phyloP scores from a whole-genome alignment of 2,888 invertebrate genomes.

The Tiliacea aurago region DNA sequence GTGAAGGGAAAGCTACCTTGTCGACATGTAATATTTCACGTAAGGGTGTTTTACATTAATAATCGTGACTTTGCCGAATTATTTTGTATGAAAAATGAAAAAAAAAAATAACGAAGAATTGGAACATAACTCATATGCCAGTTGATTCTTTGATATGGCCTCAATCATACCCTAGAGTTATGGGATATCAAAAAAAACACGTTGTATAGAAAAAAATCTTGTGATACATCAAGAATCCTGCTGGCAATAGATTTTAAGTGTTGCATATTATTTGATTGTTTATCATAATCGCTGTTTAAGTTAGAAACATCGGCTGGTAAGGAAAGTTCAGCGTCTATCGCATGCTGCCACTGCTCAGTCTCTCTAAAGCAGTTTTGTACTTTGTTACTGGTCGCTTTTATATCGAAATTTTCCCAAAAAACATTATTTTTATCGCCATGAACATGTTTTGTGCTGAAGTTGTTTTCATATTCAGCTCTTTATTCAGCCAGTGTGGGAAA shows the following conservation, averaged over 20 bases:
- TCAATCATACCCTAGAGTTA: too few relatives aligned
- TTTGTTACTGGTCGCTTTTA: conserved; percentile 54
- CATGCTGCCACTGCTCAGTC: conserved; percentile 76
- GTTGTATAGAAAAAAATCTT: conserved; percentile 9
- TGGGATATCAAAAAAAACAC: too few relatives aligned
- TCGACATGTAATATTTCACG: too few relatives aligned
- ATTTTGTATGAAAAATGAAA: too few relatives aligned
- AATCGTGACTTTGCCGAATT: too few relatives aligned
- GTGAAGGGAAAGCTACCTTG: too few relatives aligned
- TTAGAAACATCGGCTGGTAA: conserved; percentile 44
- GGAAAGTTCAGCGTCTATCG: conserved; percentile 60
- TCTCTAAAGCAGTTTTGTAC: conserved; percentile 68
- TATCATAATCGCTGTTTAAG: conserved; percentile 46
- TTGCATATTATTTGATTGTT: conserved; percentile 54
- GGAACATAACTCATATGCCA: too few relatives aligned
- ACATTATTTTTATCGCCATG: neutral
- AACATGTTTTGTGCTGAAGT: neutral
- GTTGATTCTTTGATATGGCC: too few relatives aligned
- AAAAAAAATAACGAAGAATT: too few relatives aligned
- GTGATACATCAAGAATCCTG: conserved; percentile 18
- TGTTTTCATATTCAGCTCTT: neutral
- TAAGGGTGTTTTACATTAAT: too few relatives aligned
- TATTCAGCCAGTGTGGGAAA: neutral
- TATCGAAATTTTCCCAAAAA: conserved; percentile 57
- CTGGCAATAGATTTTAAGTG: conserved; percentile 34